These are phyloP conservation scores for Drosophila sordidula DNA, from an alignment of 2,888 invertebrate species.

Conservation along the genomic window DNA sequence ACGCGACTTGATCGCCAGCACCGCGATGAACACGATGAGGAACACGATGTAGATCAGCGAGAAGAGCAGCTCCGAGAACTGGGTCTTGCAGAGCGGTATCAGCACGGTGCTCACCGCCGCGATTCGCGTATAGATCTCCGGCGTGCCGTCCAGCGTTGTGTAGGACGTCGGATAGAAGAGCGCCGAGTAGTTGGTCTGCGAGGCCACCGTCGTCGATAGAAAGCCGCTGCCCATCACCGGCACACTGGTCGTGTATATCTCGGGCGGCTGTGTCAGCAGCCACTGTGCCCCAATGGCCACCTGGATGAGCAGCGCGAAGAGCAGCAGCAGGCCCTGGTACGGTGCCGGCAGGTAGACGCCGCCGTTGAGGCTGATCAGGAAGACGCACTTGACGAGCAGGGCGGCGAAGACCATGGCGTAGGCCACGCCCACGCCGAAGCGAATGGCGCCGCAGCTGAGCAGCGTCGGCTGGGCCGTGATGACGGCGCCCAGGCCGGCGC, in stretches of 20 bases:
- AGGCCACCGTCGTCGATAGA: conserved; percentile 75
- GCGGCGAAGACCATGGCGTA: conserved; percentile 95
- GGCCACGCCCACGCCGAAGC: conserved; percentile 93
- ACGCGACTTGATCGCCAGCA: conserved; percentile 93
- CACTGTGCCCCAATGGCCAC: conserved; percentile 94
- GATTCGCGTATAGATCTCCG: conserved; percentile 80
- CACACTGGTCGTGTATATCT: conserved; percentile 86
- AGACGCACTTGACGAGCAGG: conserved; percentile 96
- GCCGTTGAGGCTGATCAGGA: conserved; percentile 95
- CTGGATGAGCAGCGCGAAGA: conserved; percentile 96
- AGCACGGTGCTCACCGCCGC: conserved; percentile 83
- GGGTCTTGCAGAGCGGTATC: conserved; percentile 87
- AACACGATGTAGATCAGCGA: conserved; percentile 94
- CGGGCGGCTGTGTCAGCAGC: conserved; percentile 92
- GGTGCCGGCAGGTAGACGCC: conserved; percentile 96
- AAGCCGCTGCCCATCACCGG: conserved; percentile 78
- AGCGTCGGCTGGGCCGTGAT: conserved; percentile 92
- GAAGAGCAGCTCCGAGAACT: conserved; percentile 90
- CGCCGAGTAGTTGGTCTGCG: conserved; percentile 73
- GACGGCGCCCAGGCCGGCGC: conserved; percentile 92
- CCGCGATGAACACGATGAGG: conserved; percentile 93
- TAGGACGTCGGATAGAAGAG: conserved; percentile 75
- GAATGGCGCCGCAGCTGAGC: conserved; percentile 92
- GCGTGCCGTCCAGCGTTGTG: conserved; percentile 68
- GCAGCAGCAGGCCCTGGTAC: conserved; percentile 94